Evolutionary conservation across 2,797 vertebrate genomes (phyloP).

Genomic region (Cossypha caffra): DNA sequence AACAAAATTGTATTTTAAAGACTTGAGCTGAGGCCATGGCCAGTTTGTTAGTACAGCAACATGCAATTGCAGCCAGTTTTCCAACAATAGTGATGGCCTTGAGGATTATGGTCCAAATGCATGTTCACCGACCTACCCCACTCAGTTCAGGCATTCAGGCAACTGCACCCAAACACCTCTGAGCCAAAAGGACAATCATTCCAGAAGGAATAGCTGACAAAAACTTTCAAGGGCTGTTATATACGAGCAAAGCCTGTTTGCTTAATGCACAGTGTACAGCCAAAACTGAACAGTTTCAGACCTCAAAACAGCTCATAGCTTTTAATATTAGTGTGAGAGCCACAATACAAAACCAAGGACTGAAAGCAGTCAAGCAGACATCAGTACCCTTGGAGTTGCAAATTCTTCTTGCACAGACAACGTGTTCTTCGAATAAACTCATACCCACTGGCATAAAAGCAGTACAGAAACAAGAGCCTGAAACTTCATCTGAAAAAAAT

Average conservation of each 20-base stretch:
- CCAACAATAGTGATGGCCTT: constrained; percentile 11
- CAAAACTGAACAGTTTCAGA: background rate
- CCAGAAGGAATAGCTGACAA: background rate
- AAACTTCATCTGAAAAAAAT: background rate
- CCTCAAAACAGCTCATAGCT: background rate
- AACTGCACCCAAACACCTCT: background rate
- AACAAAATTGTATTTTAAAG: background rate
- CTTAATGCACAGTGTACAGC: background rate
- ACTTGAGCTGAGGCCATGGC: background rate
- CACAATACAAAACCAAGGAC: background rate
- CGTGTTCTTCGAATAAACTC: background rate
- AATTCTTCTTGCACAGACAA: background rate
- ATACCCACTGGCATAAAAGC: background rate
- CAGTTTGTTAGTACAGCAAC: constrained; percentile 35
- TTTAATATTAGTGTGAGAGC: background rate
- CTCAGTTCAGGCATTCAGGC: background rate
- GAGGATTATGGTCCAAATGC: background rate
- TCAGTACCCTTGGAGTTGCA: background rate
- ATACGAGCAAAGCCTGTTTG: background rate
- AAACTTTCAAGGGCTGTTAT: background rate
- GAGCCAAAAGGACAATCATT: background rate
- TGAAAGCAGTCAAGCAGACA: background rate
- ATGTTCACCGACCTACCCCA: background rate
- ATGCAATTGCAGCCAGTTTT: background rate
- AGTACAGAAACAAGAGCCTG: background rate